Conservation (phyloP, 1,140 invertebrate genomes). For the Megathymus violae region DNA sequence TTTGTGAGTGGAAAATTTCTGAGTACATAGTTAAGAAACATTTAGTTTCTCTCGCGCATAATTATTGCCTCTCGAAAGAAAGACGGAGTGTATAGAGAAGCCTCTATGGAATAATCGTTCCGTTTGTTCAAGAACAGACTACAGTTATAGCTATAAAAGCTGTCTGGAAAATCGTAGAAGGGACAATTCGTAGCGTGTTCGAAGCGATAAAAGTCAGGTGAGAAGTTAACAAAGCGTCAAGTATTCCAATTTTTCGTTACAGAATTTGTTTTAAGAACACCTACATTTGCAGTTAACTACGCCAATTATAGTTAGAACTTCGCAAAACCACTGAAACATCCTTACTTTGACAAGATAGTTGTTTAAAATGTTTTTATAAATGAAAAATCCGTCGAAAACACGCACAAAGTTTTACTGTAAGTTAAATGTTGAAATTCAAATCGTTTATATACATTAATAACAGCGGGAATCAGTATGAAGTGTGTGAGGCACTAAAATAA, state of each 20-base stretch:
- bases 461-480: slow-evolving; percentile 58
- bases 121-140: slow-evolving; percentile 15
- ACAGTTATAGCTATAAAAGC: slow-evolving; percentile 22
- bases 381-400: slow-evolving; percentile 45
- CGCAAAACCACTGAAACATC: slow-evolving; percentile 20
- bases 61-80: slow-evolving; percentile 25
- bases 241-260: slow-evolving; percentile 31
- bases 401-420: slow-evolving; percentile 48
- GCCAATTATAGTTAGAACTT: slow-evolving; percentile 20
- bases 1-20: slow-evolving; percentile 53
- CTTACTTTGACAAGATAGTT: slow-evolving; percentile 6
- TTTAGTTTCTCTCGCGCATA: slow-evolving; percentile 20
- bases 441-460: slow-evolving; percentile 60
- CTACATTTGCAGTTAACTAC: slow-evolving; percentile 24
- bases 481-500: slow-evolving; percentile 52
- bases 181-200: slow-evolving; percentile 25
- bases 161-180: slow-evolving; percentile 19
- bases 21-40: slow-evolving; percentile 9
- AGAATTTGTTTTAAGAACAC: slow-evolving; percentile 28
- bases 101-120: slow-evolving; percentile 22
- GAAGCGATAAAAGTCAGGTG: slow-evolving; percentile 19
- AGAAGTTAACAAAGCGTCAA: slow-evolving; percentile 32
- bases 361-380: slow-evolving; percentile 21
- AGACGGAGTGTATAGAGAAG: slow-evolving; percentile 16
- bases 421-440: slow-evolving; percentile 55